Conservation (phyloP, 2,888 invertebrate species). For the Camponotus fellah region DNA sequence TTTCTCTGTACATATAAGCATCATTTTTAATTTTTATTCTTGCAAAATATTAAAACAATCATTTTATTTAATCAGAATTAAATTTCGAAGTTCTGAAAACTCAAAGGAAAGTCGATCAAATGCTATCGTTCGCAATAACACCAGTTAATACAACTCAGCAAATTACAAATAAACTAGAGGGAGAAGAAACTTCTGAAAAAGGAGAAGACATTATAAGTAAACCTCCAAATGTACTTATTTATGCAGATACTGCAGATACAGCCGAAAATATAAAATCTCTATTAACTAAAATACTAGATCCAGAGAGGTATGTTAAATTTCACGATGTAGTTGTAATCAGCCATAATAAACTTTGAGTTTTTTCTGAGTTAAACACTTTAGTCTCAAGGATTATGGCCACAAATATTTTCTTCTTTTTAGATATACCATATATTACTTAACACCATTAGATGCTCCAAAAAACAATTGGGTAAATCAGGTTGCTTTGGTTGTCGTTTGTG, state of each 20-base stretch:
- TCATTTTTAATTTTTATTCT: not conserved
- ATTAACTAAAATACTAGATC: slow-evolving; percentile 90
- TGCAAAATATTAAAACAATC: not conserved
- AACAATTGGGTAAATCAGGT: slow-evolving; percentile 90
- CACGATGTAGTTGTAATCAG: slow-evolving; percentile 16
- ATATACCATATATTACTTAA: slow-evolving; percentile 86
- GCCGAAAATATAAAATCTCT: slow-evolving; percentile 92
- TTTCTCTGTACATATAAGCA: not conserved
- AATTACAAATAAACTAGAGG: not conserved
- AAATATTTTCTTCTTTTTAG: slow-evolving; percentile 74
- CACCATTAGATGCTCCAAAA: slow-evolving; percentile 81
- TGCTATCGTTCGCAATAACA: not conserved
- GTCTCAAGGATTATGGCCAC: slow-evolving; percentile 18
- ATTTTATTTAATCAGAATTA: too few species aligned
- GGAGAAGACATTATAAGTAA: slow-evolving; percentile 86
- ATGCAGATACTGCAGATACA: slow-evolving; percentile 92
- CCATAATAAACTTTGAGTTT: not conserved
- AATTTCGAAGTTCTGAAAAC: not conserved
- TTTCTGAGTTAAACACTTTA: not conserved
- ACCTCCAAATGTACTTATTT: slow-evolving; percentile 93
- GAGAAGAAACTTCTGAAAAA: slow-evolving; percentile 70
- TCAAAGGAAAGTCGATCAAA: not conserved
- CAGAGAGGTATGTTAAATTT: slow-evolving; percentile 88
- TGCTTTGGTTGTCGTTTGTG: slow-evolving; percentile 92
- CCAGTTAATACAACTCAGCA: not conserved